These are phyloP conservation scores for Papilio polytes DNA, from an alignment of 1,140 invertebrate genomes.

Conservation along the genomic window DNA sequence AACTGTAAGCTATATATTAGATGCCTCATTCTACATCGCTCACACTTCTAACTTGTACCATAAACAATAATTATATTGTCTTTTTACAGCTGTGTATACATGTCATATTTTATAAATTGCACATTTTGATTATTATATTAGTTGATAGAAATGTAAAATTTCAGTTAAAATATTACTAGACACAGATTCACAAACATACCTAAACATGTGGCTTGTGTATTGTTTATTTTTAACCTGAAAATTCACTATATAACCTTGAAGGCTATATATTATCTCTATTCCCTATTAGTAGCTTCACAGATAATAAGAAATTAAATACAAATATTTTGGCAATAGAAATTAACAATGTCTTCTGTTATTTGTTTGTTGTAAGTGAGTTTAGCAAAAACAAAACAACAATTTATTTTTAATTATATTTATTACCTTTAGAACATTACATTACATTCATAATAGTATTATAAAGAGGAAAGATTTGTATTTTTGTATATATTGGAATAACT, in stretches of 20 bases:
- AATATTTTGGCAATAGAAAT: no score
- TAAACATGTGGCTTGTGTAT: background rate
- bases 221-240: no score
- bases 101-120: background rate
- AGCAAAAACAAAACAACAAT: background rate
- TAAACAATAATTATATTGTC: background rate
- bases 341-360: no score
- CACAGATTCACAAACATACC: background rate
- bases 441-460: background rate
- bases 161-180: background rate
- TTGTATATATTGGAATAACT: no score
- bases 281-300: no score
- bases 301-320: no score
- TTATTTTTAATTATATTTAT: background rate
- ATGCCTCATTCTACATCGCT: background rate
- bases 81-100: conserved; percentile 7
- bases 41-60: conserved; percentile 5
- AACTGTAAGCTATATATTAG: background rate
- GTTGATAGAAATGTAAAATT: background rate
- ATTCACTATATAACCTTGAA: no score
- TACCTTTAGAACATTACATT: background rate
- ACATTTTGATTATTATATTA: background rate
- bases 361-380: background rate
- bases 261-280: no score
- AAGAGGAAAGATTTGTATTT: no score